phyloP scores from a whole-genome alignment of 2,888 invertebrate genomes.

The Ennomos fuscantarius region DNA sequence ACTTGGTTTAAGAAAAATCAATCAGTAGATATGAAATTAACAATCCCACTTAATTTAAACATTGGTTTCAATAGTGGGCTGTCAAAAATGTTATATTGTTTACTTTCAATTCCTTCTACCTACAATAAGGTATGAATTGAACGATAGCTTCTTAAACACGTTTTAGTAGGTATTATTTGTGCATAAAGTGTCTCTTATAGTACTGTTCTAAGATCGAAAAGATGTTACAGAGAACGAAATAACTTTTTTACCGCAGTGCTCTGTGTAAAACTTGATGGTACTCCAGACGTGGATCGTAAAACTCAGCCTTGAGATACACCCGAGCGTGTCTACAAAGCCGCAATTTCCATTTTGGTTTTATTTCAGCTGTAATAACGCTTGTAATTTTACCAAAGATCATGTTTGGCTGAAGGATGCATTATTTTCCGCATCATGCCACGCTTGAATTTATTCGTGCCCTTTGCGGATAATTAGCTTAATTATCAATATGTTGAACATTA shows the following conservation, averaged over 20 bases:
- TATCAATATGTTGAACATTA: too few species aligned
- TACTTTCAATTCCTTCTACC: background rate
- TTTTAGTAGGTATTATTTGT: slow-evolving; percentile 11
- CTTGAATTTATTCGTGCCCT: background rate
- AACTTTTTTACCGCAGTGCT: slow-evolving; percentile 41
- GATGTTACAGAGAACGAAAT: slow-evolving; percentile 30
- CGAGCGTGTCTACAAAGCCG: slow-evolving; percentile 36
- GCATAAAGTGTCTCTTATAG: slow-evolving; percentile 13
- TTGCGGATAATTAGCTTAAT: background rate
- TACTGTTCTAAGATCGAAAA: slow-evolving; percentile 23
- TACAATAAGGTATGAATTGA: background rate
- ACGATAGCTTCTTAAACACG: background rate
- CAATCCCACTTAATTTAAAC: too few species aligned
- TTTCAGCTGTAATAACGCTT: slow-evolving; percentile 29
- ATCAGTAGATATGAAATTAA: too few species aligned
- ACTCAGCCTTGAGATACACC: slow-evolving; percentile 40
- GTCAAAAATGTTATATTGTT: too few species aligned
- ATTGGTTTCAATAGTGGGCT: too few species aligned
- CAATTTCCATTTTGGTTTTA: slow-evolving; percentile 34
- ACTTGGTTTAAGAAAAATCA: too few species aligned
- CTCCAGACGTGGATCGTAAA: slow-evolving; percentile 41
- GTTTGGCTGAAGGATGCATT: slow-evolving; percentile 16
- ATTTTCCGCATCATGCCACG: slow-evolving; percentile 16
- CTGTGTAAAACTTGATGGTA: slow-evolving; percentile 40
- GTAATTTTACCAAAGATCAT: slow-evolving; percentile 28